phyloP scores from a whole-genome alignment of 2,888 invertebrate genomes.

The Odontomyia ornata region DNA sequence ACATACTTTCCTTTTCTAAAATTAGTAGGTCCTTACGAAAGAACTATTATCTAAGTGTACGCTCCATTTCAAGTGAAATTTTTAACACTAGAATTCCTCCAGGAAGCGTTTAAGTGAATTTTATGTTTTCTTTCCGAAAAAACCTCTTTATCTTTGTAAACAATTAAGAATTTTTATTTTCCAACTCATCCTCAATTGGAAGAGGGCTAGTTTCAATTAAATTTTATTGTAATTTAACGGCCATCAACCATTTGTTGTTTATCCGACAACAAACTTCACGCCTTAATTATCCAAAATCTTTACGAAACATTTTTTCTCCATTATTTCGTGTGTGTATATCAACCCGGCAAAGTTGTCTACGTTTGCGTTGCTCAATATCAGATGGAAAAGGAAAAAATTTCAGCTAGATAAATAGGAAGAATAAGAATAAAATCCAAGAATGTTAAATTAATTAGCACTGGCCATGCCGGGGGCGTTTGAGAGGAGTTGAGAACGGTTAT shows the following conservation, averaged over 20 bases:
- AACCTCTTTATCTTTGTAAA: not conserved
- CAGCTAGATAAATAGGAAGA: not conserved
- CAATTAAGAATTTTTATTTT: not conserved
- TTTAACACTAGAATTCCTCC: too few relatives aligned
- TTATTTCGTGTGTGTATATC: too few relatives aligned
- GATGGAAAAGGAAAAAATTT: not conserved
- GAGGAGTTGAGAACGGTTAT: too few relatives aligned
- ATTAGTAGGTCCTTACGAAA: too few relatives aligned
- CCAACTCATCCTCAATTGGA: not conserved
- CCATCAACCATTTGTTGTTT: slow-evolving; percentile 24
- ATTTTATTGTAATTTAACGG: slow-evolving; percentile 10
- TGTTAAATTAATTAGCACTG: not conserved
- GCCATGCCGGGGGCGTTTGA: not conserved
- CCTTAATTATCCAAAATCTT: slow-evolving; percentile 2
- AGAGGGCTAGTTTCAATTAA: not conserved
- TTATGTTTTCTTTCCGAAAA: not conserved
- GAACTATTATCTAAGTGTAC: too few relatives aligned
- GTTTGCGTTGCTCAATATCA: too few relatives aligned
- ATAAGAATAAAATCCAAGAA: not conserved
- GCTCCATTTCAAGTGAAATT: too few relatives aligned
- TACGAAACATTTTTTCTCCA: not conserved
- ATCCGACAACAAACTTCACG: slow-evolving; percentile 6
- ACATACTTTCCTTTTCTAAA: too few relatives aligned
- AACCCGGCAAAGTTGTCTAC: too few relatives aligned
- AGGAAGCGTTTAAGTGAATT: not conserved